Evolutionary conservation across 2,113 vertebrate genomes (phyloP).

Genomic region (Austrofundulus limnaeus): DNA sequence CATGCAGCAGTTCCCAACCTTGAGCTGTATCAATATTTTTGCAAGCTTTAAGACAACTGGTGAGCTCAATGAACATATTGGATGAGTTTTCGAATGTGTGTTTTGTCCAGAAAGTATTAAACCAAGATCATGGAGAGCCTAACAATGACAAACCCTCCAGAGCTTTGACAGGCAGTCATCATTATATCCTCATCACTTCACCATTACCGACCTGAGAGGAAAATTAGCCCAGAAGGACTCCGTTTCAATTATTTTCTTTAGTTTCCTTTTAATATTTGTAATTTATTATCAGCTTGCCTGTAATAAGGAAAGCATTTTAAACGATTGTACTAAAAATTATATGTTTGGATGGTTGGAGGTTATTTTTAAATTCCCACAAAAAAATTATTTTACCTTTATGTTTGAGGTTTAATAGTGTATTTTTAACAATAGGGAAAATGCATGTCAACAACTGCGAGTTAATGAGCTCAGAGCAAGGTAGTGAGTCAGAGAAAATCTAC

Average conservation of each 20-base stretch:
- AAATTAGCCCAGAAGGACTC: background rate
- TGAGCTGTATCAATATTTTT: conserved; percentile 75
- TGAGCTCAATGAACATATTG: conserved; percentile 64
- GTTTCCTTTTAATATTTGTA: background rate
- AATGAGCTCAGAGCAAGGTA: conserved; percentile 36
- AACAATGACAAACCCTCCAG: conserved; percentile 35
- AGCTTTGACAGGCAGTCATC: conserved; percentile 34
- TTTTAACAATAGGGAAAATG: background rate
- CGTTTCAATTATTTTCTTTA: conserved; percentile 1
- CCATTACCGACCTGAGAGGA: background rate
- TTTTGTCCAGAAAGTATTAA: conserved; percentile 57
- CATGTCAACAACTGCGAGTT: conserved; percentile 4
- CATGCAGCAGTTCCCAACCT: conserved; percentile 39
- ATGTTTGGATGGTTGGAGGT: background rate
- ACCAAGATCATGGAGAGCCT: conserved; percentile 40
- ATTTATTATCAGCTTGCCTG: background rate
- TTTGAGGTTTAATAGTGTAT: background rate
- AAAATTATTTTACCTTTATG: background rate
- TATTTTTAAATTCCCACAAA: background rate
- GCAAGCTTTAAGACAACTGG: conserved; percentile 62
- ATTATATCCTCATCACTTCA: conserved; percentile 7
- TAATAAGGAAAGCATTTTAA: background rate
- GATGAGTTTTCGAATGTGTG: conserved; percentile 65
- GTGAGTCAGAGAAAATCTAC: conserved; percentile 61
- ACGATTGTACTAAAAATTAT: background rate